Base-by-base conservation (phyloP, 2,797 vertebrate species). In the Enteromius radiatus region DNA sequence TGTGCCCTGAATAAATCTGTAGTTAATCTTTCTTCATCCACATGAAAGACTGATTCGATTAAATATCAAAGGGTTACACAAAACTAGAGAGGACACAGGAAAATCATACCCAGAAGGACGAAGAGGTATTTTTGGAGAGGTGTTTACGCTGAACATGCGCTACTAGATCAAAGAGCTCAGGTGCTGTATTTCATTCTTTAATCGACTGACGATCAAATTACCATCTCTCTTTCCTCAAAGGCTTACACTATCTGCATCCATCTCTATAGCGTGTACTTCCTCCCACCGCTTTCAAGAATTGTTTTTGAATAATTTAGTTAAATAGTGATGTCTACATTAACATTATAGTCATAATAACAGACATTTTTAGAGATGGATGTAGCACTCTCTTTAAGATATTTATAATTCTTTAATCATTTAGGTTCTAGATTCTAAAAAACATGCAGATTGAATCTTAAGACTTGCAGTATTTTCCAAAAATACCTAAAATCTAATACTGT, bases 21-120 rank as follows among this genome's bases (percentile, higher is more conserved):
- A 86, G 84, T 88, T 90, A 92, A 93, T 91, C 86, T 89, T 88
- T 84, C 87, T 90, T 88, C 85, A 88, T 92, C 81, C 87, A 88
- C 75, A 87, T 87, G 86, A 90, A 88, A 87, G 88, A 88, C 89
- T 64, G 76, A 88, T 84, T 88, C 86, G 86, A 91, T 92, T 88
- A 88, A 90, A 91, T 91, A 92, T 92, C 89, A 92, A 91, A 93
- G 89, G 75, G 41, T 76, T 84, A 67, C 81, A 83, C 77, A 86
- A 88, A 81, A 86, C 52, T 84, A 85, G 84, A 65, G n/a, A 79
- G 80, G 81, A 83, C 83, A 61, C 63, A 83, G 78, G 28, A 73
- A 80, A 73, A 78, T 73, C 86, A 87, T 73, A 80, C 86, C 74
- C 75, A 28, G 63, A 67, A 80, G 75, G 85, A 87, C 33, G 21